Evolutionary conservation across 2,888 invertebrate species (phyloP).

Genomic region (Steinernema carpocapsae): DNA sequence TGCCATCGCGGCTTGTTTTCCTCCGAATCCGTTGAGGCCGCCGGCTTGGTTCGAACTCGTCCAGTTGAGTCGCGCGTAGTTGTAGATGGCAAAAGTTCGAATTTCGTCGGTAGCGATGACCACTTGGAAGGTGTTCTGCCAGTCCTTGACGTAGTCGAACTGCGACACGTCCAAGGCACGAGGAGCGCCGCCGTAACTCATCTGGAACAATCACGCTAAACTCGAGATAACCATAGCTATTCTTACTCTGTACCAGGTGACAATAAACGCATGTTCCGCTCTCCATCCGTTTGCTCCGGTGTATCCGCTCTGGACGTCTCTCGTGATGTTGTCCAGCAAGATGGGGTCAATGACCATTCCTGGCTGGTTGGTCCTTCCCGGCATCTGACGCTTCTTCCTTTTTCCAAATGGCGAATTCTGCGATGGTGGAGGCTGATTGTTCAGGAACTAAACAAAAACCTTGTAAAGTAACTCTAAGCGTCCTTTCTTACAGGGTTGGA

Average conservation of each 20-base stretch:
- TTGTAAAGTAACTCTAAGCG: too few species aligned
- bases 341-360: constrained; percentile 62
- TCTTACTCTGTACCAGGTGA: constrained; percentile 57
- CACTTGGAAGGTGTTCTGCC: constrained; percentile 91
- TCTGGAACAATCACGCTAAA: constrained; percentile 45
- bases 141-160: constrained; percentile 61
- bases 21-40: constrained; percentile 70
- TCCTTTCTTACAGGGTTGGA: constrained; percentile 1
- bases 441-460: neutral
- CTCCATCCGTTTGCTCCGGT: constrained; percentile 56
- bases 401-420: constrained; percentile 37
- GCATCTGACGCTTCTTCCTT: constrained; percentile 59
- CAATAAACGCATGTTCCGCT: constrained; percentile 62
- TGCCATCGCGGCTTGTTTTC: constrained; percentile 71
- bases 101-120: constrained; percentile 91
- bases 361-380: constrained; percentile 50
- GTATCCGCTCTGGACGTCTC: constrained; percentile 52
- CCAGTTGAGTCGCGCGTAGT: constrained; percentile 89
- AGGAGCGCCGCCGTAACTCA: constrained; percentile 63
- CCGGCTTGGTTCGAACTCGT: constrained; percentile 88
- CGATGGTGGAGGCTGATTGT: neutral
- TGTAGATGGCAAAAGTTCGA: constrained; percentile 90
- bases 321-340: constrained; percentile 61
- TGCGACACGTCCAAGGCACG: constrained; percentile 61
- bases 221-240: neutral